Evolutionary conservation across 2,113 vertebrate species (phyloP), one percentile per base, ranked within the genome.

Genomic region (Notothenia rossii): DNA sequence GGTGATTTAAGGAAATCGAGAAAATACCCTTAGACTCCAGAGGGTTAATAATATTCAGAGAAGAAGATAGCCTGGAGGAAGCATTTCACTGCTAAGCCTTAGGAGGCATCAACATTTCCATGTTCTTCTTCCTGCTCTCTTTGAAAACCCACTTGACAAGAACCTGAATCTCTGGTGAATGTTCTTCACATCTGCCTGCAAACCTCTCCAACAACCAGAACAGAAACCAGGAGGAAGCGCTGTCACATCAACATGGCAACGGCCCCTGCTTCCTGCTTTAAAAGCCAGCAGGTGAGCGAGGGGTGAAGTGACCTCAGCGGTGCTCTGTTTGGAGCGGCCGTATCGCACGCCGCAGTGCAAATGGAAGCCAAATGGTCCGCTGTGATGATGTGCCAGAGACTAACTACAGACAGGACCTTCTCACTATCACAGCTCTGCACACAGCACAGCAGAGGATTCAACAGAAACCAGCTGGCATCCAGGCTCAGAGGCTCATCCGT

Each of bases 391-490:
- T 61, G 74, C 75, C 68, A 75, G 78, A 53, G 70, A 65, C 65
- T 13, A 54, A 58, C 72, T 77, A 29, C 73, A 83, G 60, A 82
- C 40, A 14, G 79, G 53, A 69, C 82, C 64, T 76, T 58, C 58
- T 81, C 49, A 7, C 51, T 74, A 67, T 83, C 70, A 8, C 79
- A 45, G 72, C 75, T 71, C 62, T 63, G 69, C 56, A 75, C 64
- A 53, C 54, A 15, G 61, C 69, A 25, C 67, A 46, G 74, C 18
- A 6, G 56, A 71, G 50, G 77, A 77, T 45, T 68, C 75, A 54
- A 46, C 75, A 72, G n/a, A 69, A 83, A 68, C 29, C 82, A 86
- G 80, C 82, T 84, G 83, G 75, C 75, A 54, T 11, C 33, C 40
- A 2, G 15, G n/a, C 56, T 70, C 7, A 20, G 55, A 54, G 12